Base-by-base conservation (phyloP, 37 sponge, comb jelly and placozoan genomes). In the Haliclona indistincta region DNA sequence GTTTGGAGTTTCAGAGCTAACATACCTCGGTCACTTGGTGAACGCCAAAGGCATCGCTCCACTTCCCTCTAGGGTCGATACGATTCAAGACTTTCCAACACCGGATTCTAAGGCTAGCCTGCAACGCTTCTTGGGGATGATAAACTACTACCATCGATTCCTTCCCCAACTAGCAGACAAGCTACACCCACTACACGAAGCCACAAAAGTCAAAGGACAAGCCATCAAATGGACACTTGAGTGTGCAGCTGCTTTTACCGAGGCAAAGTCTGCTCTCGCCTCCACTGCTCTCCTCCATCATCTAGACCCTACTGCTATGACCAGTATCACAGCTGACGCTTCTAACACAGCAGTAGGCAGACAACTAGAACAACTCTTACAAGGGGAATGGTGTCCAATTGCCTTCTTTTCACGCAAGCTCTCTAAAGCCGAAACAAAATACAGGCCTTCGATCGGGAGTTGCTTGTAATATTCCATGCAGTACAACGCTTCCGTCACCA, bases 51-150 rank as follows among this genome's bases (percentile, higher is more conserved):
- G 58, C 10, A 56, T 56, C 58, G 28, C 5, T 25, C 58, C 58
- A 25, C 58, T 56, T 7, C 29, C 23, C 29, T 56, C 58, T 29
- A 56, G 58, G 58, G 58, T 56, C 58, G 10, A 3, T 4, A 29
- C 58, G 28, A 29, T 56, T 25, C 23, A 4, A 4, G 10, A 56
- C 10, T 56, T 56, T 7, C 58, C 58, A 10, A 29, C 10, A 29
- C 10, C 58, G 29, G 28, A 25, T 29, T 29, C 4, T 29, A 56
- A 56, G 10, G 58, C 28, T 29, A 10, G 58, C 10, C 58, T 56
- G 29, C 58, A 56, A 56, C 10, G 58, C 58, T 56, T 56, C 58
- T 29, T 56, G 5, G 58, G 58, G 29, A 56, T 56, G 58, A 56
- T 56, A 4, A 56, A 56, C 10, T 56, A 56, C 58, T 56, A 7